phyloP scores from a whole-genome alignment of 2,113 vertebrate genomes.

The Mohoua ochrocephala region DNA sequence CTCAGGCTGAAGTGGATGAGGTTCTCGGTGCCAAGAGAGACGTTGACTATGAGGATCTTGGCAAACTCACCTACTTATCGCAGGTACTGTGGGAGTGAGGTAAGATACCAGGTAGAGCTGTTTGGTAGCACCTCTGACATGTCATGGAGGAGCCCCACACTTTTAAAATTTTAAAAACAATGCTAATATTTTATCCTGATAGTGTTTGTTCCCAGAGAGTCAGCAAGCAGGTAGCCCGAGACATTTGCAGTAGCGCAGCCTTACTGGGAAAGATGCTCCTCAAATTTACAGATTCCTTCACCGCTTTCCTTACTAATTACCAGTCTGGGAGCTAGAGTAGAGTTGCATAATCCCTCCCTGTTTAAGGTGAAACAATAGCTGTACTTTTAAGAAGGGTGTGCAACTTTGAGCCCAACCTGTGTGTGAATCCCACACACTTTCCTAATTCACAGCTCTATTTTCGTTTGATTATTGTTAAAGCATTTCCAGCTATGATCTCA shows the following conservation, averaged over 20 bases:
- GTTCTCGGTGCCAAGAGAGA: conserved; percentile 85
- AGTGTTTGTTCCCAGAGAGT: not conserved
- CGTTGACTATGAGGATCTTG: conserved; percentile 84
- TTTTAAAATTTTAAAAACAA: not conserved
- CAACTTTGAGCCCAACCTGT: not conserved
- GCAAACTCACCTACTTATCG: conserved; percentile 82
- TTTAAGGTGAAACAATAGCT: not conserved
- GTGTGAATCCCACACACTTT: not conserved
- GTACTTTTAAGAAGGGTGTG: not conserved
- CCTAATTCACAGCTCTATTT: not conserved
- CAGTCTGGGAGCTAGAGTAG: not conserved
- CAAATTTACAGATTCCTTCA: not conserved
- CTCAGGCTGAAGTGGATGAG: conserved; percentile 83
- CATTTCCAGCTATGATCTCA: not conserved
- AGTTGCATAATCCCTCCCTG: not conserved
- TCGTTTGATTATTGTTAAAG: not conserved
- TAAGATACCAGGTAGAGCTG: not conserved
- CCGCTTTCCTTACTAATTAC: not conserved
- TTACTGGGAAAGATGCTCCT: not conserved
- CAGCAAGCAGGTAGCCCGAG: not conserved
- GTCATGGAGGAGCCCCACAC: not conserved
- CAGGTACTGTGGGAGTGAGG: conserved; percentile 73
- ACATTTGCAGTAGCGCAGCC: not conserved
- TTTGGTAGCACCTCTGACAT: not conserved
- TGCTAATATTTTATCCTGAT: not conserved